Percentiles rank a stretch among this genome's conserved stretches.
These are phyloP conservation scores for Eriocheir sinensis DNA, from an alignment of 1,140 invertebrate genomes.

Conservation along the genomic window DNA sequence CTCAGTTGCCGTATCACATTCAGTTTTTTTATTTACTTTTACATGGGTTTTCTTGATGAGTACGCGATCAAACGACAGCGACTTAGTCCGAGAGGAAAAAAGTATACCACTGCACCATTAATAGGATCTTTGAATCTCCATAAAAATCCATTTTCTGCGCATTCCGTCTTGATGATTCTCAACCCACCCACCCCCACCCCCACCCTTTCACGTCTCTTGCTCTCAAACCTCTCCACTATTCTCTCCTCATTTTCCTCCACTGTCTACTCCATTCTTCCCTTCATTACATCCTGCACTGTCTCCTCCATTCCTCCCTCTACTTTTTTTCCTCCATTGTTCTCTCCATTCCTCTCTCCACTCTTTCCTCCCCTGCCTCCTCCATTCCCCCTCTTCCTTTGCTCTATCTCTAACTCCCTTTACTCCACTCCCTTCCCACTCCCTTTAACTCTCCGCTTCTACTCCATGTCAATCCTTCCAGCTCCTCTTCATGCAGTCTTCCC, in stretches of 20 bases:
- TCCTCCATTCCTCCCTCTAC: background rate
- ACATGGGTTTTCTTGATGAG: no score
- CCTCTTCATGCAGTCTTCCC: background rate
- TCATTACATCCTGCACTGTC: background rate
- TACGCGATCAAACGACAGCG: no score
- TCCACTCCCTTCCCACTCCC: background rate
- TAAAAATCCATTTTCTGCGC: background rate
- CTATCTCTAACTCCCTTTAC: background rate
- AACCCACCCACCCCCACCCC: no score
- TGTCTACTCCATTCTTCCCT: background rate
- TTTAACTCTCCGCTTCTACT: no score
- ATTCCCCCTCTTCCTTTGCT: background rate
- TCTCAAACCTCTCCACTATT: background rate
- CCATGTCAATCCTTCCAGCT: background rate
- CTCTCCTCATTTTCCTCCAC: background rate
- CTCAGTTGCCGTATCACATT: no score
- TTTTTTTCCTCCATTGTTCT: background rate
- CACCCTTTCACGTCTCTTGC: background rate
- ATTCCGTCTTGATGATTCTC: background rate
- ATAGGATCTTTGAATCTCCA: background rate
- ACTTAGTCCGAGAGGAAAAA: no score
- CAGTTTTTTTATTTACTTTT: no score
- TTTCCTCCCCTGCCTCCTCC: background rate
- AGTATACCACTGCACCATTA: no score
- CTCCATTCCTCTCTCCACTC: no score